Evolutionary conservation across 2,113 vertebrate genomes (phyloP).

Genomic region (Tricholaema leucomelas): DNA sequence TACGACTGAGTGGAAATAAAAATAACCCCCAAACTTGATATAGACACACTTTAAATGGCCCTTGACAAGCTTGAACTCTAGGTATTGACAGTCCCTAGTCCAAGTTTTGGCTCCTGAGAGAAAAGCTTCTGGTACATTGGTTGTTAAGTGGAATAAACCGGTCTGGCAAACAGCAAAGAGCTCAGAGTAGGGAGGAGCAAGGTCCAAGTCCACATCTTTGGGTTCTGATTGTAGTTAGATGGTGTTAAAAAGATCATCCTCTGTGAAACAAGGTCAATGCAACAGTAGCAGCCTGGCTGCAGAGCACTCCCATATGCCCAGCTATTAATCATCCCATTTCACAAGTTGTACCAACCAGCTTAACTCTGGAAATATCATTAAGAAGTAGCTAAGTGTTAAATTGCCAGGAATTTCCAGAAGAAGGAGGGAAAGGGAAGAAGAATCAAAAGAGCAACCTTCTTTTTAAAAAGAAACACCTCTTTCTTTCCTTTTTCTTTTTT

Average conservation of each 20-base stretch:
- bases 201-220: constrained; percentile 63
- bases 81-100: not conserved
- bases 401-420: constrained; percentile 73
- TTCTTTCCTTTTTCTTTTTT: not conserved
- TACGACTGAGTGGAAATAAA: not conserved
- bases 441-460: constrained; percentile 29
- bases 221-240: constrained; percentile 68
- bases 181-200: constrained; percentile 47
- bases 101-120: constrained; percentile 9
- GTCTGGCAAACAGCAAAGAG: constrained; percentile 57
- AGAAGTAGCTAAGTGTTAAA: constrained; percentile 75
- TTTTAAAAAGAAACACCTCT: not conserved
- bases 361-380: constrained; percentile 77
- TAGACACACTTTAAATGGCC: not conserved
- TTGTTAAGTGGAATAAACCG: constrained; percentile 67
- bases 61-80: not conserved
- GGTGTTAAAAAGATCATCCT: constrained; percentile 64
- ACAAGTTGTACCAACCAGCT: constrained; percentile 70
- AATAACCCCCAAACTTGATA: not conserved
- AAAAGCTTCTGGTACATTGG: not conserved
- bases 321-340: constrained; percentile 71
- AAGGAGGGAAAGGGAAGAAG: constrained; percentile 64
- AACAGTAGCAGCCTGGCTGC: constrained; percentile 49
- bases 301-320: constrained; percentile 66
- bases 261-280: constrained; percentile 67